Base-by-base conservation (phyloP, 2,888 invertebrate species). In the Pheosia tremula region DNA sequence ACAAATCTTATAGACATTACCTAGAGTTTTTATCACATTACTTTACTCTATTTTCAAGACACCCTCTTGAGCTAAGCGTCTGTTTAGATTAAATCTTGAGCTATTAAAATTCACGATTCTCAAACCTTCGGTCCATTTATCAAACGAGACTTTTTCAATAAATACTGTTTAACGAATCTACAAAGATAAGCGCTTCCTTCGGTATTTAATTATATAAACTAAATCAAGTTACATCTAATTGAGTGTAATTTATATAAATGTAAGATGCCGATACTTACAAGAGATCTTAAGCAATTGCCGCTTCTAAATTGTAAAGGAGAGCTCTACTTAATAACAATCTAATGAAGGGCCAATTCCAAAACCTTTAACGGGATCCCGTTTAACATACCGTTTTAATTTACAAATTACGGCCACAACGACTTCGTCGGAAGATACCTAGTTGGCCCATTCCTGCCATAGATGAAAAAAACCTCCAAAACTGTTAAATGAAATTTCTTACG, bases 401-500 rank as follows among this genome's bases (percentile, higher is more conserved):
- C 81, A 89, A 91, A 91, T 90, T 88, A 90, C 82, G 77, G 83
- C 84, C 83, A 81, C 86, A 84, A 83, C 79, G 70, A n/a, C 5
- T 68, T 74, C 81, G 74, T 74, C 81, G 73, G 78, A 78, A 81
- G 63, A 49, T 78, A 75, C 72, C 78, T 80, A 80, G 78, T 79
- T 76, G 75, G 76, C 74, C 73, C 68, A 72, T 80, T 79, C 85
- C 80, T 82, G 78, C 74, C 80, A 75, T 78, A 74, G 72, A 77
- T 75, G 83, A 89, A 87, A 77, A 84, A 86, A 82, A 79, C 67
- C 79, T 78, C 71, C 72, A 77, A 75, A 80, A 79, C 81, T 83
- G 85, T 87, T 89, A 85, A 86, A 89, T 89, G 88, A 88, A 91
- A 91, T 90, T 89, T 90, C 83, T 84, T 85, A 83, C 75, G 82